Conservation (phyloP, 2,113 vertebrate genomes). For the Myrmecophaga tridactyla region DNA sequence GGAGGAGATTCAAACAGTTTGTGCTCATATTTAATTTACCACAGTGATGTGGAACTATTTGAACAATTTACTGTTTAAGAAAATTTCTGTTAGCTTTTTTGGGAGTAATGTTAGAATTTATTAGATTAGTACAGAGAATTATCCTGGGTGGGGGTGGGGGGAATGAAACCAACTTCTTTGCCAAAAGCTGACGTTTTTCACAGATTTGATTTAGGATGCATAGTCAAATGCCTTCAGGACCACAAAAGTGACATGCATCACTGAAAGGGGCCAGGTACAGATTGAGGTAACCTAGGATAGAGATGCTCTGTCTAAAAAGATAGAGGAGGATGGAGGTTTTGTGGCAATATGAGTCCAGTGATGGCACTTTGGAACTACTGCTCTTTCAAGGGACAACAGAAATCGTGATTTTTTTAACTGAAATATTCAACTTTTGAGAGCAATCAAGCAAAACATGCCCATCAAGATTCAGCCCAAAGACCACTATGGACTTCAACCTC, state of each 20-base stretch:
- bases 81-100: not conserved
- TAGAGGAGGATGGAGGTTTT: not conserved
- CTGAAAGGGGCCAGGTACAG: not conserved
- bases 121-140: not conserved
- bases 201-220: not conserved
- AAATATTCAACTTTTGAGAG: no score
- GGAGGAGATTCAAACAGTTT: not conserved
- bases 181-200: not conserved
- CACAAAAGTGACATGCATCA: not conserved
- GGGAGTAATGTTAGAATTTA: not conserved
- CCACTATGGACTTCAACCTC: no score
- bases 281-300: not conserved
- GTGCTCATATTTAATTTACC: not conserved
- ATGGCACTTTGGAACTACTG: not conserved
- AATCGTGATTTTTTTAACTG: no score
- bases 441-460: no score
- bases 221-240: not conserved
- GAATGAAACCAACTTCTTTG: not conserved
- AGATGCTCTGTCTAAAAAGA: not conserved
- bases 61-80: not conserved
- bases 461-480: no score
- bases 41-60: not conserved
- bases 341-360: not conserved
- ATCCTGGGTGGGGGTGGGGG: not conserved
- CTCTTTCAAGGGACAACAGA: not conserved